Evolutionary conservation across 2,113 vertebrate genomes (phyloP).

Genomic region (Calypte anna): DNA sequence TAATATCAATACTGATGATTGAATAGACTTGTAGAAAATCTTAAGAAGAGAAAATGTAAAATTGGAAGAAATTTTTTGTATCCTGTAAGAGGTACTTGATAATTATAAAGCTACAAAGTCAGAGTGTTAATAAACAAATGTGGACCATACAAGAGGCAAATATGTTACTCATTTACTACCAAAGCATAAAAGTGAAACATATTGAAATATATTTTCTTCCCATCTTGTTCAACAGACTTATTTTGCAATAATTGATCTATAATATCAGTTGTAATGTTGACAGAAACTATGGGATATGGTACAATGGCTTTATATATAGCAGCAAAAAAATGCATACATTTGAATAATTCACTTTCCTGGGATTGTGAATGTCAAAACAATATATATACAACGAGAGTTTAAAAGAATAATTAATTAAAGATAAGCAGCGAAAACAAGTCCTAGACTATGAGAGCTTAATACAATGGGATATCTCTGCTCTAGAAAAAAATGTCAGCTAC

Average conservation of each 20-base stretch:
- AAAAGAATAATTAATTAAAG: neutral
- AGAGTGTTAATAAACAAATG: neutral
- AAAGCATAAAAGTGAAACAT: neutral
- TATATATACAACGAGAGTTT: neutral
- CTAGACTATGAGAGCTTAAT: neutral
- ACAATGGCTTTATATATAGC: neutral
- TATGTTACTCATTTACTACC: neutral
- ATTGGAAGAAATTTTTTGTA: neutral
- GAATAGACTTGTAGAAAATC: neutral
- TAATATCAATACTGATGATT: neutral
- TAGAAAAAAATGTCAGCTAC: neutral
- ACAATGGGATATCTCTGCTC: neutral
- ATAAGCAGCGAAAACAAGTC: neutral
- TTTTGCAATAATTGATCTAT: neutral
- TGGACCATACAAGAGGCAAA: neutral
- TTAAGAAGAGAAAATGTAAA: neutral
- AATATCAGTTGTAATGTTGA: neutral
- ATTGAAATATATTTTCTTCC: neutral
- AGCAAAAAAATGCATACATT: neutral
- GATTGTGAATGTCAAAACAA: neutral
- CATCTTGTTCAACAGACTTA: neutral
- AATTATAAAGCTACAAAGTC: neutral
- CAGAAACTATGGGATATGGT: neutral
- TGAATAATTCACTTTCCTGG: neutral
- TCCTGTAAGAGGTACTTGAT: neutral